phyloP scores from a whole-genome alignment of 2,888 invertebrate species.

The Aporophyla nigra region DNA sequence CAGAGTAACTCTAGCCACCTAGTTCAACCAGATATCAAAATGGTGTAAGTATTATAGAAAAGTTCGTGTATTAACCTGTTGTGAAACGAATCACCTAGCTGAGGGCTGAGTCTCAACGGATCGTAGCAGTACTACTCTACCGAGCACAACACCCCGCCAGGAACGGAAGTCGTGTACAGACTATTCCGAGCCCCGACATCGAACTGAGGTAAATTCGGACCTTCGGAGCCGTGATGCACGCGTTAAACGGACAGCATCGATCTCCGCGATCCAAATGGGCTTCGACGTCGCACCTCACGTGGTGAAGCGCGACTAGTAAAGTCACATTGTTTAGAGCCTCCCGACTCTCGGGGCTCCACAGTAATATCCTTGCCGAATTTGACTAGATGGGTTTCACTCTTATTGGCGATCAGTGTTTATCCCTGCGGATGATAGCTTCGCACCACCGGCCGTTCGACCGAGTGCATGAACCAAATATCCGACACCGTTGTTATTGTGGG shows the following conservation, averaged over 20 bases:
- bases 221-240: conserved; percentile 71
- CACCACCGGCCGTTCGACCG: conserved; percentile 92
- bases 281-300: conserved; percentile 79
- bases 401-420: conserved; percentile 88
- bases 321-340: conserved; percentile 88
- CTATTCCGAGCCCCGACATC: conserved; percentile 91
- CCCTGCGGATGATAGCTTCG: conserved; percentile 90
- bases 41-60: neutral
- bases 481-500: conserved; percentile 91
- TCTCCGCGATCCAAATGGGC: conserved; percentile 79
- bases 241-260: conserved; percentile 67
- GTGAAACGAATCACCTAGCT: conserved; percentile 70
- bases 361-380: conserved; percentile 85
- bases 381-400: conserved; percentile 90
- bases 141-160: conserved; percentile 87
- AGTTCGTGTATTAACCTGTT: conserved; percentile 39
- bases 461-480: conserved; percentile 92
- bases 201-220: conserved; percentile 75
- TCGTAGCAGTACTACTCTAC: conserved; percentile 84
- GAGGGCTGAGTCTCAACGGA: conserved; percentile 91
- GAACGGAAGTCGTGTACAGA: conserved; percentile 92
- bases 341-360: conserved; percentile 83
- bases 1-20: too few species aligned
- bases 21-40: too few species aligned
- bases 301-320: conserved; percentile 76